Base-by-base conservation (phyloP, 2,113 vertebrate genomes). In the Vidua macroura region DNA sequence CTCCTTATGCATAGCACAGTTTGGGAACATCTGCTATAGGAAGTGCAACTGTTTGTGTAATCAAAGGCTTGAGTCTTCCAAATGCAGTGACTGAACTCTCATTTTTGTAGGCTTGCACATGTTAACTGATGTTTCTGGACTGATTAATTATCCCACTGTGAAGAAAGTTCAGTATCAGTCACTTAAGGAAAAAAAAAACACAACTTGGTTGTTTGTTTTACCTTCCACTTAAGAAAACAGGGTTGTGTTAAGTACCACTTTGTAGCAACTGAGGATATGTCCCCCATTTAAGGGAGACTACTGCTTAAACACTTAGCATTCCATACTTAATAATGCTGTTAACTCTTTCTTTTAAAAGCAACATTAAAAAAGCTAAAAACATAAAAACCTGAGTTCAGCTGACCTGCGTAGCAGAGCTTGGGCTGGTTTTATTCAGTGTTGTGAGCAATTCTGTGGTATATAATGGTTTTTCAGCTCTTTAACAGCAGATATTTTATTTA, bases 141-240 rank as follows among this genome's bases (percentile, higher is more conserved):
- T 83, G 83, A 73, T 55, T 64, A 68, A 79, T 92, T 95, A 76
- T 48, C 70, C 46, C 0, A 0, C 62, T 92, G 39, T 75, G 83
- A 92, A 90, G 33, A 35, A 48, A 74, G 25, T 75, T 92, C 62
- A 72, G 39, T 77, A 51, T 88, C 56, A 76, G 76, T 86, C 85
- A 72, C 78, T 93, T 87, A 48, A 82, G 62, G 22, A 33, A 52
- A 25, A 70, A 79, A 69, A 58, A 67, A 75, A 90, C 8, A 72
- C 70, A 64, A 17, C 23, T 75, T 55, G 11, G 16, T 75, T 68
- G 75, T 76, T 93, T 46, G 3, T 64, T 94, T 96, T 94, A 52
- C 85, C n/a, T 82, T 81, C 48, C 82, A 24, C 80, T 89, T 91
- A 87, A 83, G 74, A 89, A 92, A 91, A 75, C 77, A 55, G 53